Base-by-base conservation (phyloP, 1,140 invertebrate genomes). In the Rhynchophorus ferrugineus region DNA sequence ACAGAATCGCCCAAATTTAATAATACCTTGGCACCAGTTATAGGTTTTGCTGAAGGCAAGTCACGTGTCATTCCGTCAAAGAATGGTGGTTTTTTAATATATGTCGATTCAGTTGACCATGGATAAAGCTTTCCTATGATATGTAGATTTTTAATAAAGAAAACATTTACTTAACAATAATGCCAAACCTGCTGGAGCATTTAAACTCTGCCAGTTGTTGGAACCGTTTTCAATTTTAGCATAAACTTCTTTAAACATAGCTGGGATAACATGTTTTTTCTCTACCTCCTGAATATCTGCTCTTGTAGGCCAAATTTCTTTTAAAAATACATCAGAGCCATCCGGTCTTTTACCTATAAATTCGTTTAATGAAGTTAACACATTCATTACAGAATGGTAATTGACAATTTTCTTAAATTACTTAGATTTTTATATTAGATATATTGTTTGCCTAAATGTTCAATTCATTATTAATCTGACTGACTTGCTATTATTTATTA, bases 211-310 rank as follows among this genome's bases (percentile, higher is more conserved):
- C 95, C 96, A 99, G 29, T 82, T 81, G 1, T 78, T 66, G 14
- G 89, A 96, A 1, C 95, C 95, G 46, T 75, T 73, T 69, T 94
- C 82, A 19, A 95, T 91, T 65, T 84, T 89, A 3, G 78, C 79
- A 64, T 96, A 96, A 50, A 94, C 91, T 75, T 98, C 91, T 62
- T 86, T 83, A 70, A 98, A 98, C 91, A 98, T 97, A n/a, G 91
- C 85, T 0, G 95, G 95, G 42, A 97, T 91, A 1, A 99, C 94
- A 66, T 84, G 80, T 66, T 88, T 76, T 56, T 85, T 83, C 68
- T 98, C 95, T 0, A 98, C 84, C 13, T 78, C 77, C 63, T 94
- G 87, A 60, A 99, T 95, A 69, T 97, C 89, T 5, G 78, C 64
- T n/a, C 94, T 75, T 0, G 83, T 84, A 0, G 96, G 96, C 95